Percentiles rank a stretch among this genome's conserved stretches.
phyloP scores from a whole-genome alignment of 53 echinoderm and acorn worm genomes.

The Hippasteria phrygiana region DNA sequence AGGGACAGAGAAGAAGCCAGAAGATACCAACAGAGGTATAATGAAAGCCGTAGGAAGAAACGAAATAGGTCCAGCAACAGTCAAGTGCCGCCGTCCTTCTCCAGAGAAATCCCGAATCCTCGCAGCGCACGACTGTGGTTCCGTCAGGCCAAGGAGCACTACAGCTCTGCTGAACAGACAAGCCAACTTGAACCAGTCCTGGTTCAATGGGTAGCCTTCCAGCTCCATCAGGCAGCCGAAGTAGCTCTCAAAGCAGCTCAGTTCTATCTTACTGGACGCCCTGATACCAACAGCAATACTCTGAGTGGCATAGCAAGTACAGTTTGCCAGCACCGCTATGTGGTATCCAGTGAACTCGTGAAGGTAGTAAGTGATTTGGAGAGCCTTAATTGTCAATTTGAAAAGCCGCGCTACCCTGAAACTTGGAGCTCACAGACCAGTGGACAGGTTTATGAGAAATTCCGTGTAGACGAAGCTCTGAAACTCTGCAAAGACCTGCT shows the following conservation, averaged over 20 bases:
- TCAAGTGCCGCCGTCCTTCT: conserved; percentile 43
- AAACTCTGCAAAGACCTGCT: conserved; percentile 25
- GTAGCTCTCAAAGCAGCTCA: conserved; percentile 71
- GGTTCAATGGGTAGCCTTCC: conserved; percentile 45
- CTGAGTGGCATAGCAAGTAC: conserved; percentile 5
- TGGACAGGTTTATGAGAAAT: conserved; percentile 28
- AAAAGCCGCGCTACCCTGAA: conserved; percentile 55
- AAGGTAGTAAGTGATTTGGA: conserved; percentile 1
- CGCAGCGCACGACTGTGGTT: conserved; percentile 64
- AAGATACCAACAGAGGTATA: conserved; percentile 1
- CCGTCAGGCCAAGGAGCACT: conserved; percentile 63
- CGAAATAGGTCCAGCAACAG: not conserved
- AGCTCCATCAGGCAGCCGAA: conserved; percentile 70
- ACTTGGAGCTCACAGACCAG: not conserved
- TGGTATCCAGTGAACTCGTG: not conserved
- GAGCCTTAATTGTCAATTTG: conserved; percentile 23
- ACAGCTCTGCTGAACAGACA: conserved; percentile 34
- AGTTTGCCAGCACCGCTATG: not conserved
- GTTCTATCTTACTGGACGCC: conserved; percentile 33
- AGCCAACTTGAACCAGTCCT: not conserved
- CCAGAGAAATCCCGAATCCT: conserved; percentile 48
- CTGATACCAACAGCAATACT: not conserved
- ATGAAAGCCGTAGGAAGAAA: not conserved
- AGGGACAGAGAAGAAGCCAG: conserved; percentile 50
- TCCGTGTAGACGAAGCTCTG: conserved; percentile 8